Percentiles rank a stretch among this genome's conserved stretches.
phyloP scores from a whole-genome alignment of 2,888 invertebrate species.

The Conops quadrifasciatus region DNA sequence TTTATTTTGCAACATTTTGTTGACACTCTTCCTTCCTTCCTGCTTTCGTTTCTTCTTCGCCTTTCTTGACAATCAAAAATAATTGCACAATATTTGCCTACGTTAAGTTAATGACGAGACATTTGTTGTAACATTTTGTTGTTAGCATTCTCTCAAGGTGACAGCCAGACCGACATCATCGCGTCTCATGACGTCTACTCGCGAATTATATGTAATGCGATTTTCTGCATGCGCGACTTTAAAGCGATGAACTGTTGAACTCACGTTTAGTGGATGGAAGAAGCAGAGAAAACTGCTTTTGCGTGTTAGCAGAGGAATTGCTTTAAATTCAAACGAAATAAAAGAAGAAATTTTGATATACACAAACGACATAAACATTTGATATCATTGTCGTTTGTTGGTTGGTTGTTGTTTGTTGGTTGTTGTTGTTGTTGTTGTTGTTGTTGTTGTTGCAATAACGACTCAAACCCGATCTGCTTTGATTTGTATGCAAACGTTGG shows the following conservation, averaged over 20 bases:
- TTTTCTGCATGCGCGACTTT: conserved; percentile 20
- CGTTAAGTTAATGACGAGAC: no score
- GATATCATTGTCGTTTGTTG: no score
- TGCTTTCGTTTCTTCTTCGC: not conserved
- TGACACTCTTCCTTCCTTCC: no score
- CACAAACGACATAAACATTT: no score
- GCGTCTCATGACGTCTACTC: no score
- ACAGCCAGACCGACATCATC: conserved; percentile 2
- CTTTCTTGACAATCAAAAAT: conserved; percentile 23
- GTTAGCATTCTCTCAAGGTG: not conserved
- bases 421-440: not conserved
- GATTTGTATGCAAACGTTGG: conserved; percentile 2
- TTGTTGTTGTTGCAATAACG: not conserved
- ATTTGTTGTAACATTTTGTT: conserved; percentile 4
- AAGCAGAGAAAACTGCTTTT: not conserved
- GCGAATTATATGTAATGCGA: not conserved
- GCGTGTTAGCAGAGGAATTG: not conserved
- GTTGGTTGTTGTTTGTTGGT: no score
- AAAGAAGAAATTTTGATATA: not conserved
- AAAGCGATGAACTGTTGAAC: conserved; percentile 31
- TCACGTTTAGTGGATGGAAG: conserved; percentile 22
- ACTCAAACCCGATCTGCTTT: not conserved
- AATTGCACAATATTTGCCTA: conserved; percentile 26
- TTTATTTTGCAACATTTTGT: no score
- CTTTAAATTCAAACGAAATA: not conserved